Conservation (phyloP, 2,797 vertebrate species). For the Coranthus polyacanthus region DNA sequence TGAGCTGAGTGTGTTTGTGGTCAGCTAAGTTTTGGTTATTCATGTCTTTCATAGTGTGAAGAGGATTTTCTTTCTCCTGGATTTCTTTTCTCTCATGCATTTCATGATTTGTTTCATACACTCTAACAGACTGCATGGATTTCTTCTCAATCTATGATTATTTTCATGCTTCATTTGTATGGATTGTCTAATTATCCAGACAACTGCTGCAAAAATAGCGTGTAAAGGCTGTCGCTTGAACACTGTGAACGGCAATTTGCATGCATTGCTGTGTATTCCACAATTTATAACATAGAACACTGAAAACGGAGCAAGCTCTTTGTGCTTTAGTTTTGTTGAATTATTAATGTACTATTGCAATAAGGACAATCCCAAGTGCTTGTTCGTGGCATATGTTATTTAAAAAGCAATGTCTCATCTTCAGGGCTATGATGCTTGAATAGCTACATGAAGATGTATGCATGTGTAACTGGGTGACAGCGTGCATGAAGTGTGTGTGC, state of each 20-base stretch:
- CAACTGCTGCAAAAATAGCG: conserved; percentile 32
- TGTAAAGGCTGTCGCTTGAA: conserved; percentile 19
- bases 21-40: conserved; percentile 20
- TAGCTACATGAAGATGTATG: conserved; percentile 6
- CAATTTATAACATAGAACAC: neutral
- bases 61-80: neutral
- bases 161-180: conserved; percentile 47
- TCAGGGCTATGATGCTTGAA: conserved; percentile 3
- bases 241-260: conserved; percentile 18
- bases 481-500: conserved; percentile 1
- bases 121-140: neutral
- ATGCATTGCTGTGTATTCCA: conserved; percentile 1
- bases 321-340: conserved; percentile 1
- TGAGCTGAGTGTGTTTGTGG: conserved; percentile 32
- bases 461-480: neutral
- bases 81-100: neutral
- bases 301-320: neutral
- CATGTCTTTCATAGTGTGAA: neutral
- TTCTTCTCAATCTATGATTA: conserved; percentile 33
- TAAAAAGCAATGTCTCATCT: neutral
- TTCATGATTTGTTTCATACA: conserved; percentile 14
- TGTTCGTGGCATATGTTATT: neutral
- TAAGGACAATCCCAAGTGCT: conserved; percentile 3
- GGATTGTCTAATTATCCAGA: conserved; percentile 40
- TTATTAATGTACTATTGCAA: neutral